A percentile compares a stretch with the other conserved stretches of the same genome.
Evolutionary conservation across 2,113 vertebrate genomes (phyloP).

Genomic region (Odobenus rosmarus): DNA sequence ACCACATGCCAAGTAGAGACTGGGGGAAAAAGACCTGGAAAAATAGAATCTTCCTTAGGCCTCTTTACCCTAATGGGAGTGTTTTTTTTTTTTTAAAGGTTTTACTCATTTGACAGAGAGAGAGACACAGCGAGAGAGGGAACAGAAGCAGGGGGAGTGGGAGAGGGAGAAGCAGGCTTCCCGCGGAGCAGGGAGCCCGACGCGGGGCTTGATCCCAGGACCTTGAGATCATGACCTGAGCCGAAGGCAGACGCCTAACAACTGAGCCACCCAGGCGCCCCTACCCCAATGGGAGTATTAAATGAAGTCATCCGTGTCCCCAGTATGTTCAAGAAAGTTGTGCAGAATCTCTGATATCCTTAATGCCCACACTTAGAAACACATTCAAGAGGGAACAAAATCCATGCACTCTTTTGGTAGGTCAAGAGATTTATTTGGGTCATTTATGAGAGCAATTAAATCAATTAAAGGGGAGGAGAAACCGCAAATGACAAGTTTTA

Average conservation of each 20-base stretch:
- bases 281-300: not conserved
- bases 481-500: not conserved
- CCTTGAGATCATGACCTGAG: no score
- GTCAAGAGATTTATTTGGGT: not conserved
- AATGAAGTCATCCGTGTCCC: not conserved
- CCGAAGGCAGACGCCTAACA: no score
- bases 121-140: no score
- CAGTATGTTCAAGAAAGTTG: not conserved
- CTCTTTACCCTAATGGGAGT: not conserved
- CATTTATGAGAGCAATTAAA: not conserved
- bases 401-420: not conserved
- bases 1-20: not conserved
- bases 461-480: not conserved
- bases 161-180: no score
- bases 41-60: not conserved
- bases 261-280: no score
- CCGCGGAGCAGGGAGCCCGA: no score
- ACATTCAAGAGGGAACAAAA: not conserved
- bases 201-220: no score
- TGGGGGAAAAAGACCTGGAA: not conserved
- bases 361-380: not conserved
- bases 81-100: not conserved
- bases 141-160: no score
- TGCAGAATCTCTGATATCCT: not conserved
- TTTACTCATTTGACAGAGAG: no score